A percentile compares a stretch with the other conserved stretches of the same genome.
These are phyloP conservation scores for Lasioglossum lativentre DNA, from an alignment of 2,888 invertebrate species.

Conservation along the genomic window DNA sequence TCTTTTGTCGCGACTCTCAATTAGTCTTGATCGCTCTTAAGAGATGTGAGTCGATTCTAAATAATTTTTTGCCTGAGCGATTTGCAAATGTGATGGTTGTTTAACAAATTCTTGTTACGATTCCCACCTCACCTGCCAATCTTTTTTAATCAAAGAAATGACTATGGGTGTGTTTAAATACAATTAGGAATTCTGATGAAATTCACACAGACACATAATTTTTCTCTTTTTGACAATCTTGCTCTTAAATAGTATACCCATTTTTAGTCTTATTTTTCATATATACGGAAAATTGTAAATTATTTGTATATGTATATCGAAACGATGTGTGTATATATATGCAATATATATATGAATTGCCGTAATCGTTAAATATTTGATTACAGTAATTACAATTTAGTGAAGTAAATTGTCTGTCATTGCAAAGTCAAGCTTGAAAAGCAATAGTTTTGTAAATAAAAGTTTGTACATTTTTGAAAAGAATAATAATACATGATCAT, in stretches of 20 bases:
- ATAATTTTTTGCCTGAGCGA: constrained; percentile 61
- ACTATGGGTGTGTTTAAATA: constrained; percentile 21
- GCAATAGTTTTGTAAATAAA: constrained; percentile 72
- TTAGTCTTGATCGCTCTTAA: constrained; percentile 68
- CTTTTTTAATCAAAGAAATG: constrained; percentile 25
- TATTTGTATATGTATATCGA: constrained; percentile 42
- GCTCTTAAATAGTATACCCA: constrained; percentile 29
- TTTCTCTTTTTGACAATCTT: constrained; percentile 30
- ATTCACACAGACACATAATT: constrained; percentile 20
- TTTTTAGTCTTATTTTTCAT: constrained; percentile 36
- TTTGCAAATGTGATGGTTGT: constrained; percentile 53
- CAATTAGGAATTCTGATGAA: constrained; percentile 34
- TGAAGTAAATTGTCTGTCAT: constrained; percentile 56
- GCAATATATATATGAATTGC: constrained; percentile 11
- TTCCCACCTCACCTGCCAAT: constrained; percentile 25
- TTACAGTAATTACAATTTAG: constrained; percentile 41
- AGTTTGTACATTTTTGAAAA: constrained; percentile 70
- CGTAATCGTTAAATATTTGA: constrained; percentile 29
- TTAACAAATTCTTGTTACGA: constrained; percentile 51
- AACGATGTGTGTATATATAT: constrained; percentile 1
- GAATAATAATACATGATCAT: constrained; percentile 73
- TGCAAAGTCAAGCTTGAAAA: constrained; percentile 57
- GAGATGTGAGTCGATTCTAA: constrained; percentile 72
- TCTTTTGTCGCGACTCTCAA: constrained; percentile 67
- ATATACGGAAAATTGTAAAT: constrained; percentile 45